phyloP scores from a whole-genome alignment of 2,888 invertebrate genomes.

The Merodon equestris region DNA sequence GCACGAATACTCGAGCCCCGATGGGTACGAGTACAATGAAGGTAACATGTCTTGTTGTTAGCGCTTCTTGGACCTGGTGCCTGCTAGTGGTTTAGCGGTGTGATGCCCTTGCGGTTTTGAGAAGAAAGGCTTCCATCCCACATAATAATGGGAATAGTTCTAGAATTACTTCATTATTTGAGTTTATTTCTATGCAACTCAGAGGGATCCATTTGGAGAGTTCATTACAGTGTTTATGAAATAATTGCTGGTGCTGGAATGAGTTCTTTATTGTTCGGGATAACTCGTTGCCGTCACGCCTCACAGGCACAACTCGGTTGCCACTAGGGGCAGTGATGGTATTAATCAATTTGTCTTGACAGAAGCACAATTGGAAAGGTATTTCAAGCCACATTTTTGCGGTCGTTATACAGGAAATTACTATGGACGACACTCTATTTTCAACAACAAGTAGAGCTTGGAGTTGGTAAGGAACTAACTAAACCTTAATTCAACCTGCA shows the following conservation, averaged over 20 bases:
- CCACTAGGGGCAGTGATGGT: neutral
- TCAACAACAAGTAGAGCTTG: too few relatives aligned
- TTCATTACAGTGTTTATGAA: constrained; percentile 47
- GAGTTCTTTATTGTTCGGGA: constrained; percentile 28
- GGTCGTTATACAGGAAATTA: too few relatives aligned
- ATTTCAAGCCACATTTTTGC: too few relatives aligned
- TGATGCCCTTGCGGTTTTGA: constrained; percentile 38
- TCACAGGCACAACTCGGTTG: too few relatives aligned
- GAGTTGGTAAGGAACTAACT: too few relatives aligned
- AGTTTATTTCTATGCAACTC: neutral
- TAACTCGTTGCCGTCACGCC: constrained; percentile 23
- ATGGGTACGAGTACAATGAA: constrained; percentile 8
- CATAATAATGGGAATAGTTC: constrained; percentile 28
- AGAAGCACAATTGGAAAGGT: too few relatives aligned
- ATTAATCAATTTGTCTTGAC: constrained; percentile 1
- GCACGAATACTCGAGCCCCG: too few relatives aligned
- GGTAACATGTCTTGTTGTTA: constrained; percentile 19
- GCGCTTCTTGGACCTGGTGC: constrained; percentile 20
- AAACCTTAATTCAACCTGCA: too few relatives aligned
- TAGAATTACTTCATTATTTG: constrained; percentile 54
- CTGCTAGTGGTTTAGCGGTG: constrained; percentile 36
- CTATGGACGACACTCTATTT: too few relatives aligned
- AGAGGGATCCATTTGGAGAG: constrained; percentile 10
- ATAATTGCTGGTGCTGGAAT: constrained; percentile 23
- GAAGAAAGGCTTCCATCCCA: constrained; percentile 19